Evolutionary conservation across 2,113 vertebrate genomes (phyloP).

Genomic region (Baryphthengus martii): DNA sequence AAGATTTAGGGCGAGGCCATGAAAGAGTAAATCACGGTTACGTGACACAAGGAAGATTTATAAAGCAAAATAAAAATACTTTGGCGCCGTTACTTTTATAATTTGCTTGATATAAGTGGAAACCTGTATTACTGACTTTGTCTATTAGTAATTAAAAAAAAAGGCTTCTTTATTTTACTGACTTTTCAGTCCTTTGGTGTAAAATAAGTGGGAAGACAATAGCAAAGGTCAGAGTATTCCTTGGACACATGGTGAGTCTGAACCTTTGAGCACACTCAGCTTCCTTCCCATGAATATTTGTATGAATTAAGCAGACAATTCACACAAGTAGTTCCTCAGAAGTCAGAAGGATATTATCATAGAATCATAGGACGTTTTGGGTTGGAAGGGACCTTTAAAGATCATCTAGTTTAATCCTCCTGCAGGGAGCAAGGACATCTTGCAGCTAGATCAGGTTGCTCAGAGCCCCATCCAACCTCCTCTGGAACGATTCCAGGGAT

Average conservation of each 20-base stretch:
- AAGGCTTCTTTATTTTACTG: not conserved
- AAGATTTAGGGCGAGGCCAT: slow-evolving; percentile 34
- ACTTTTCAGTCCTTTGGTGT: not conserved
- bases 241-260: not conserved
- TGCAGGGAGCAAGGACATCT: not conserved
- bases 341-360: not conserved
- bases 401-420: not conserved
- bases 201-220: not conserved
- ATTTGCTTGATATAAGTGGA: not conserved
- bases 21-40: slow-evolving; percentile 10
- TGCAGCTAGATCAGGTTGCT: not conserved
- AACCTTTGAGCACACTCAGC: not conserved
- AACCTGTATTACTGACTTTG: not conserved
- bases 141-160: not conserved
- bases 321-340: not conserved
- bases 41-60: not conserved
- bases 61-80: slow-evolving; percentile 32
- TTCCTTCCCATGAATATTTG: not conserved
- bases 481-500: not conserved
- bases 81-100: not conserved
- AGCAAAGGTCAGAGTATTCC: not conserved
- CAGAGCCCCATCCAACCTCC: not conserved
- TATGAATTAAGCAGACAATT: not conserved
- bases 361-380: not conserved
- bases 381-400: not conserved